phyloP scores from a whole-genome alignment of 2,888 invertebrate species.

The Omphaloscelis lunosa region DNA sequence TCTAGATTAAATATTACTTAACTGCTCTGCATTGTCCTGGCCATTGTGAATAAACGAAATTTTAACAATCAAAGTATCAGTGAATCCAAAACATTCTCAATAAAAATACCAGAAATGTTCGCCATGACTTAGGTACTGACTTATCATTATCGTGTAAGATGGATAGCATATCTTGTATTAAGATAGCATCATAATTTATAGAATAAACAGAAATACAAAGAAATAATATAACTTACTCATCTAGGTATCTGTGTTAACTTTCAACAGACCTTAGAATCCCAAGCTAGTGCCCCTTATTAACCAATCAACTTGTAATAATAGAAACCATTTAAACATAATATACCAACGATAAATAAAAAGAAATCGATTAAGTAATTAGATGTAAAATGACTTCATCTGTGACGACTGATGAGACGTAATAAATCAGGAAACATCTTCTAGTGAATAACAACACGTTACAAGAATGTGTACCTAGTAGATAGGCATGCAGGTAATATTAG shows the following conservation, averaged over 20 bases:
- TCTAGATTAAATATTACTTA: not conserved
- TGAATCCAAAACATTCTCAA: slow-evolving; percentile 12
- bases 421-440: slow-evolving; percentile 29
- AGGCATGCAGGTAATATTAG: not conserved
- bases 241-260: not conserved
- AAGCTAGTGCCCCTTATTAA: slow-evolving; percentile 1
- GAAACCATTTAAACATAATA: slow-evolving; percentile 1
- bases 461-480: slow-evolving; percentile 12
- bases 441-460: slow-evolving; percentile 21
- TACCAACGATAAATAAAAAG: slow-evolving; percentile 1
- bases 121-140: slow-evolving; percentile 28
- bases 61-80: slow-evolving; percentile 5
- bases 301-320: slow-evolving; percentile 20
- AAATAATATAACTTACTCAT: slow-evolving; percentile 14
- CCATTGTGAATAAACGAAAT: not conserved
- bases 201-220: not conserved
- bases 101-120: slow-evolving; percentile 25
- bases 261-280: not conserved
- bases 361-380: slow-evolving; percentile 35
- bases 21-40: not conserved
- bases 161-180: slow-evolving; percentile 21
- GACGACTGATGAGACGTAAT: slow-evolving; percentile 14
- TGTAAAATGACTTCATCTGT: slow-evolving; percentile 46
- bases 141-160: slow-evolving; percentile 34
- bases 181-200: slow-evolving; percentile 27